phyloP scores from a whole-genome alignment of 35 echinoderm and acorn worm genomes.

The Amphiura filiformis region DNA sequence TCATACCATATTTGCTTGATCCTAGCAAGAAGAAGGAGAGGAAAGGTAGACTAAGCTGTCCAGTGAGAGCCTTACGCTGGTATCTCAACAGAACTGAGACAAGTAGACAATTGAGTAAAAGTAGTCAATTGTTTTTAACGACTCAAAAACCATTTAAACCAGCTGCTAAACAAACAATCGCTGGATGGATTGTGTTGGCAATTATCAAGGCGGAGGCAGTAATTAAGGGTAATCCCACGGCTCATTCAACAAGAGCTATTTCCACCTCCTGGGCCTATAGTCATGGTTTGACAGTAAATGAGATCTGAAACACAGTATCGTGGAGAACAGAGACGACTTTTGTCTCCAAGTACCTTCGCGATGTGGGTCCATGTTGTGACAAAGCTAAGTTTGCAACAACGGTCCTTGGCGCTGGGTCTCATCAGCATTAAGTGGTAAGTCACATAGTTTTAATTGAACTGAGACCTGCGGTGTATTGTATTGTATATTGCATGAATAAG shows the following conservation, averaged over 20 bases:
- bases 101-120: not conserved
- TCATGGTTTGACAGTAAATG: not conserved
- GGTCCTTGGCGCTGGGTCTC: no score
- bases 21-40: not conserved
- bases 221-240: not conserved
- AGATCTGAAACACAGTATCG: slow-evolving; percentile 28
- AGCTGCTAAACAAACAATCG: slow-evolving; percentile 21
- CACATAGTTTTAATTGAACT: no score
- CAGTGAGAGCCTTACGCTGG: slow-evolving; percentile 36
- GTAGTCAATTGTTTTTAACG: slow-evolving; percentile 31
- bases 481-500: no score
- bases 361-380: not conserved
- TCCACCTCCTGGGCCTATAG: slow-evolving; percentile 36
- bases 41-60: slow-evolving; percentile 48
- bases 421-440: no score
- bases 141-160: slow-evolving; percentile 13
- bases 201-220: not conserved
- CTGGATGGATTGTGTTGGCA: slow-evolving; percentile 17
- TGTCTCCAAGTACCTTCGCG: slow-evolving; percentile 20
- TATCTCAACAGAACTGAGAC: slow-evolving; percentile 36
- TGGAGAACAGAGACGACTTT: slow-evolving; percentile 44
- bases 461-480: no score
- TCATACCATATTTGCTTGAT: slow-evolving; percentile 38
- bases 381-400: not conserved
- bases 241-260: slow-evolving; percentile 8